Evolutionary conservation across 1,140 invertebrate species (phyloP).

Genomic region (Trichonephila clavipes): DNA sequence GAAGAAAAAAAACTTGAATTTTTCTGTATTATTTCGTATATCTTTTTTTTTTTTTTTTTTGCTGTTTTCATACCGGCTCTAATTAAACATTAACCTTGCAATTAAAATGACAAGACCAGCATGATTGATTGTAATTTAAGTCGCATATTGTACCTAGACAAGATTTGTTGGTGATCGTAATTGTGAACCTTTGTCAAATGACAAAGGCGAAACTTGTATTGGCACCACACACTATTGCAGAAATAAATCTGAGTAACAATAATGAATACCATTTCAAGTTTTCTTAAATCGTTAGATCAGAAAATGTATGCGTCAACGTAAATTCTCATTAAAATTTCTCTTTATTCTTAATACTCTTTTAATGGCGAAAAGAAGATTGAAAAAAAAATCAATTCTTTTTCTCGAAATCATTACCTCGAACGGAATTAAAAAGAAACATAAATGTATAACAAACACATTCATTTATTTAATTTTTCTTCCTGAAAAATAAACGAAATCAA

Average conservation of each 20-base stretch:
- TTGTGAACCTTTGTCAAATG: neutral
- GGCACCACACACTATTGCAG: neutral
- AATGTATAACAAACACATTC: slow-evolving; percentile 31
- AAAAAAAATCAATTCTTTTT: neutral
- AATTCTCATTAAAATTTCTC: neutral
- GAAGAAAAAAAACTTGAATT: too few species aligned
- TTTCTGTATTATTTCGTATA: too few species aligned
- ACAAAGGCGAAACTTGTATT: neutral
- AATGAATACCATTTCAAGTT: neutral
- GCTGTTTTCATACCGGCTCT: too few species aligned
- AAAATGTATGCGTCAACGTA: neutral
- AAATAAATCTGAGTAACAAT: neutral
- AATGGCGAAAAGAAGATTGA: neutral
- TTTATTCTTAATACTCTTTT: neutral
- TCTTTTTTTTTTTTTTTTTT: too few species aligned
- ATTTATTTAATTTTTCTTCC: slow-evolving; percentile 45
- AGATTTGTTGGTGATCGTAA: too few species aligned
- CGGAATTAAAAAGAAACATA: slow-evolving; percentile 26
- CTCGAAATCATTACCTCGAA: slow-evolving; percentile 33
- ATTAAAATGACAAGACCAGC: too few species aligned
- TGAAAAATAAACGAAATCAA: neutral
- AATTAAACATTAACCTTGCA: too few species aligned
- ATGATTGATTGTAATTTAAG: too few species aligned
- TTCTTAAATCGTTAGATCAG: neutral
- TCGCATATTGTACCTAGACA: too few species aligned